A percentile compares a stretch with the other conserved stretches of the same genome.
phyloP scores from a whole-genome alignment of 1,140 invertebrate genomes.

The Drosophila orosa region DNA sequence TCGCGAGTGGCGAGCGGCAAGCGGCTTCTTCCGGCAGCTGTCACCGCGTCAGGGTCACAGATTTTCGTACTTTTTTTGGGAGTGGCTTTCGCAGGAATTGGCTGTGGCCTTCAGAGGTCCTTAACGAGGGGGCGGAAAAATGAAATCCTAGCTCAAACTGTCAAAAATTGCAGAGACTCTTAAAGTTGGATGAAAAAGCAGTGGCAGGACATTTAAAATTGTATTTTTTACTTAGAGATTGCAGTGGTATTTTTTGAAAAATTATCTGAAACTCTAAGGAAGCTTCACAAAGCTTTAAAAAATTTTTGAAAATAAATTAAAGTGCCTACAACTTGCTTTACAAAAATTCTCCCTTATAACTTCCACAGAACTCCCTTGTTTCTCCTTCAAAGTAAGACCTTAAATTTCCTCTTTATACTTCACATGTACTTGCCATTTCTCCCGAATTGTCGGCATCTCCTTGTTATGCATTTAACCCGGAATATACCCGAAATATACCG shows the following conservation, averaged over 20 bases:
- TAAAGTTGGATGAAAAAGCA: not conserved
- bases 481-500: conserved; percentile 5
- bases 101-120: not conserved
- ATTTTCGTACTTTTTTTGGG: conserved; percentile 13
- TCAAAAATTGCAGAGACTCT: not conserved
- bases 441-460: conserved; percentile 6
- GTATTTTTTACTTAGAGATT: not conserved
- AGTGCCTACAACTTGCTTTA: not conserved
- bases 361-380: no score
- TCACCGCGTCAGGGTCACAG: conserved; percentile 25
- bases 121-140: not conserved
- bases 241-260: not conserved
- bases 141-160: conserved; percentile 6
- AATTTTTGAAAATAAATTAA: not conserved
- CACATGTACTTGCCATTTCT: not conserved
- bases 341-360: not conserved
- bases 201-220: not conserved
- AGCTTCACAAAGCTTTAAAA: not conserved
- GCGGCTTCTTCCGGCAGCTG: conserved; percentile 26
- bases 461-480: conserved; percentile 41
- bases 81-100: conserved; percentile 13
- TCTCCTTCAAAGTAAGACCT: not conserved
- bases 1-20: conserved; percentile 3
- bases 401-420: not conserved
- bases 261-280: no score